Percentiles rank a stretch among this genome's conserved stretches.
These are phyloP conservation scores for Cephonodes hylas DNA, from an alignment of 2,888 invertebrate species.

Conservation along the genomic window DNA sequence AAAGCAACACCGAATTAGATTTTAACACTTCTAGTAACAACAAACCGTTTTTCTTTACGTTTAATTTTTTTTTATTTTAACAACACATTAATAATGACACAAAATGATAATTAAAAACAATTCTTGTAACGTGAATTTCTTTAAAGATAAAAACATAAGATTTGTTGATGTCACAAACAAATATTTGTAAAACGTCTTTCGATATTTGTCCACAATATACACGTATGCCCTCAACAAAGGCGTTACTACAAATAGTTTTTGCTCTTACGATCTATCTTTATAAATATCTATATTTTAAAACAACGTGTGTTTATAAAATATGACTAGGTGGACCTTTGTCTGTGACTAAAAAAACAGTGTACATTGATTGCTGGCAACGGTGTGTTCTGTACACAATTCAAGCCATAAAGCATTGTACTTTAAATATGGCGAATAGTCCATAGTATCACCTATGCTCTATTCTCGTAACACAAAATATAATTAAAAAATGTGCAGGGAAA, in stretches of 20 bases:
- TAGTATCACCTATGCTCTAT: not conserved
- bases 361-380: conserved; percentile 27
- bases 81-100: too few relatives aligned
- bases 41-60: too few relatives aligned
- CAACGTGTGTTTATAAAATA: conserved; percentile 31
- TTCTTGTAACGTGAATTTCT: too few relatives aligned
- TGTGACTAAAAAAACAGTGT: conserved; percentile 24
- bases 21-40: too few relatives aligned
- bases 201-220: conserved; percentile 12
- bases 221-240: conserved; percentile 33
- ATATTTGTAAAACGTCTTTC: too few relatives aligned
- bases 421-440: conserved; percentile 28
- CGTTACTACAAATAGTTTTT: conserved; percentile 42
- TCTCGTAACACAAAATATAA: not conserved
- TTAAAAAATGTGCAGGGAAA: conserved; percentile 24
- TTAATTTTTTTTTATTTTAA: too few relatives aligned
- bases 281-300: conserved; percentile 33
- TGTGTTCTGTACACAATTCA: conserved; percentile 37
- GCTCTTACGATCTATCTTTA: conserved; percentile 46
- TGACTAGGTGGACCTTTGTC: conserved; percentile 36
- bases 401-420: conserved; percentile 48
- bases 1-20: too few relatives aligned
- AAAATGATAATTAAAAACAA: too few relatives aligned
- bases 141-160: too few relatives aligned
- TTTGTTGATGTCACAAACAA: too few relatives aligned